Conservation (phyloP, 2,797 vertebrate genomes). For the Emydoidea blandingii region DNA sequence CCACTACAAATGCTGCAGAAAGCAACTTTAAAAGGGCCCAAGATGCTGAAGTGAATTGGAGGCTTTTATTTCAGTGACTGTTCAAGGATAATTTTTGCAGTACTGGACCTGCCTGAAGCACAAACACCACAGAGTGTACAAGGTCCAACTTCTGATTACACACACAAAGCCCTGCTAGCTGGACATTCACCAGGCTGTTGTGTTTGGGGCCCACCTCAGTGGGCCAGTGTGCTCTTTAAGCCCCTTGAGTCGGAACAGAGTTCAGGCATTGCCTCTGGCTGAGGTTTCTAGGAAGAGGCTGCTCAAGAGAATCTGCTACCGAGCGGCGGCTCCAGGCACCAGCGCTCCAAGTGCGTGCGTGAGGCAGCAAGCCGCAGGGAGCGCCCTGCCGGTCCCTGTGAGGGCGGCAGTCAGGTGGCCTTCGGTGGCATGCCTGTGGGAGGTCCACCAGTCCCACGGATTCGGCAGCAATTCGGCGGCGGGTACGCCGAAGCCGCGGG, state of each 20-base stretch:
- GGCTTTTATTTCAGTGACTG: not conserved
- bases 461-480: too few relatives aligned
- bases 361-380: too few relatives aligned
- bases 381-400: too few relatives aligned
- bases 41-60: not conserved
- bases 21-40: conserved; percentile 29
- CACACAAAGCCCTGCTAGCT: not conserved
- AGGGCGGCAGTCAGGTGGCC: too few relatives aligned
- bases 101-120: not conserved
- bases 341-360: too few relatives aligned
- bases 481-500: too few relatives aligned
- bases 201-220: not conserved
- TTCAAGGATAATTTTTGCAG: not conserved
- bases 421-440: too few relatives aligned
- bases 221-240: not conserved
- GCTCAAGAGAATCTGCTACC: not conserved
- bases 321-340: too few relatives aligned
- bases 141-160: not conserved
- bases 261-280: not conserved
- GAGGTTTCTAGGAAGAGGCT: not conserved
- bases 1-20: not conserved
- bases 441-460: too few relatives aligned
- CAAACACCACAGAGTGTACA: not conserved
- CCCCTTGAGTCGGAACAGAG: not conserved
- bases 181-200: not conserved